These are phyloP conservation scores for Drosophila littoralis DNA, from an alignment of 1,140 invertebrate species.

Conservation along the genomic window DNA sequence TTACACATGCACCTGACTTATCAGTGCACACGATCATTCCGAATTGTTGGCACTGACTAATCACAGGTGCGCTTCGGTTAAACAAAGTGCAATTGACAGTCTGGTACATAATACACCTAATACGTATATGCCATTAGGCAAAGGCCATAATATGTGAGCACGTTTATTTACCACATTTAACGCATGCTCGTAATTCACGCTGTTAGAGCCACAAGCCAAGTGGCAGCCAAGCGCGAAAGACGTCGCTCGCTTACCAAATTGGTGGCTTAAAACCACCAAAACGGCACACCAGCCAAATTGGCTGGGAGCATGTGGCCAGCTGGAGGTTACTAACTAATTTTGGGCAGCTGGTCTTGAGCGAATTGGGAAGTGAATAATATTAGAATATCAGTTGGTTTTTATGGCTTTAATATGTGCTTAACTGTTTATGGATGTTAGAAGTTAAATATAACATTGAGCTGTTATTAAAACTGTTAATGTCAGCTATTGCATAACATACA, in stretches of 20 bases:
- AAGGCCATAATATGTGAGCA: slow-evolving; percentile 30
- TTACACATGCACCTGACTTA: slow-evolving; percentile 27
- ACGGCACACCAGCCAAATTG: slow-evolving; percentile 24
- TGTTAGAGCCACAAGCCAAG: slow-evolving; percentile 30
- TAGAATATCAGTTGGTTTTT: background rate
- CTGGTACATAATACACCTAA: slow-evolving; percentile 41
- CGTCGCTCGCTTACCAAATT: slow-evolving; percentile 61
- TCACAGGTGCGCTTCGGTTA: background rate
- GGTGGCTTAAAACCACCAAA: slow-evolving; percentile 52
- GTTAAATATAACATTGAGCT: background rate
- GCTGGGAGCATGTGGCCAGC: slow-evolving; percentile 5
- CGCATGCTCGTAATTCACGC: slow-evolving; percentile 51
- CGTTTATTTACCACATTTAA: slow-evolving; percentile 74
- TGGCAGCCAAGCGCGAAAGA: slow-evolving; percentile 65
- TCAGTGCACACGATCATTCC: slow-evolving; percentile 46
- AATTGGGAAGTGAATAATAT: slow-evolving; percentile 10
- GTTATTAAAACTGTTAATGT: background rate
- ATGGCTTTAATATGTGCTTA: no score
- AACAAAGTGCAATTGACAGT: slow-evolving; percentile 15
- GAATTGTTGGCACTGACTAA: slow-evolving; percentile 27
- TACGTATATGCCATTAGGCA: slow-evolving; percentile 44
- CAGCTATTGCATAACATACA: background rate
- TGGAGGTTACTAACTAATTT: slow-evolving; percentile 26
- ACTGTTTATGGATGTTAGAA: no score
- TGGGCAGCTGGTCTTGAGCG: slow-evolving; percentile 12